Evolutionary conservation across 2,888 invertebrate species (phyloP).

Genomic region (Nematopogon swammerdamellus): DNA sequence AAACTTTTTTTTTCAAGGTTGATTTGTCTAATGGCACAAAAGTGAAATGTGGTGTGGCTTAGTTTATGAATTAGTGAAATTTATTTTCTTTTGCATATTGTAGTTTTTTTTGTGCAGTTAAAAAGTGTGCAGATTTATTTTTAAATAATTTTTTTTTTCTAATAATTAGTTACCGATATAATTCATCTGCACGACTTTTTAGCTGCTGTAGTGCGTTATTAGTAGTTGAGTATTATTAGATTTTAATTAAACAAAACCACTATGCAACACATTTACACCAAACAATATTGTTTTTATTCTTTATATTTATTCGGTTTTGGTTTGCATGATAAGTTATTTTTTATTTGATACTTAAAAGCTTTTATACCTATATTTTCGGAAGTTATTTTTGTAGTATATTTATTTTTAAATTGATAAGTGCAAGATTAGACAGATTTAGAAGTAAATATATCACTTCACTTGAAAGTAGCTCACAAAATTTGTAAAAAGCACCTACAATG

Average conservation of each 20-base stretch:
- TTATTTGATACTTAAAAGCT: slow-evolving; percentile 1
- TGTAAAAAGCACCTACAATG: not conserved
- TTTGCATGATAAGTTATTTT: not conserved
- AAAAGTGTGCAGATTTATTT: slow-evolving; percentile 1
- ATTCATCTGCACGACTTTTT: slow-evolving; percentile 36
- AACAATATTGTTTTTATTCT: not conserved
- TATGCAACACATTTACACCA: not conserved
- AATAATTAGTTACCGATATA: too few relatives aligned
- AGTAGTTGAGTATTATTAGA: slow-evolving; percentile 13
- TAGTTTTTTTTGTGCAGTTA: slow-evolving; percentile 10
- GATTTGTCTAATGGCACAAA: not conserved
- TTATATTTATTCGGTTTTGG: not conserved
- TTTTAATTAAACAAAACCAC: not conserved
- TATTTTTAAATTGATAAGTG: slow-evolving; percentile 27
- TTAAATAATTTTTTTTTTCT: slow-evolving; percentile 11
- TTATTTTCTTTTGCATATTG: slow-evolving; percentile 11
- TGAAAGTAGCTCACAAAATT: not conserved
- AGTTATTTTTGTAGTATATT: slow-evolving; percentile 1
- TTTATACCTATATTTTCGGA: slow-evolving; percentile 2
- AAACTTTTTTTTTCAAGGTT: not conserved
- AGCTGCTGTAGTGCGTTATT: slow-evolving; percentile 16
- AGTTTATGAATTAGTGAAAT: slow-evolving; percentile 3
- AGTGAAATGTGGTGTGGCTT: not conserved
- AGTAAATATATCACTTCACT: not conserved
- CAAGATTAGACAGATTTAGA: slow-evolving; percentile 20